phyloP scores from a whole-genome alignment of 1,140 invertebrate genomes.

The Trachymyrmex cornetzi region DNA sequence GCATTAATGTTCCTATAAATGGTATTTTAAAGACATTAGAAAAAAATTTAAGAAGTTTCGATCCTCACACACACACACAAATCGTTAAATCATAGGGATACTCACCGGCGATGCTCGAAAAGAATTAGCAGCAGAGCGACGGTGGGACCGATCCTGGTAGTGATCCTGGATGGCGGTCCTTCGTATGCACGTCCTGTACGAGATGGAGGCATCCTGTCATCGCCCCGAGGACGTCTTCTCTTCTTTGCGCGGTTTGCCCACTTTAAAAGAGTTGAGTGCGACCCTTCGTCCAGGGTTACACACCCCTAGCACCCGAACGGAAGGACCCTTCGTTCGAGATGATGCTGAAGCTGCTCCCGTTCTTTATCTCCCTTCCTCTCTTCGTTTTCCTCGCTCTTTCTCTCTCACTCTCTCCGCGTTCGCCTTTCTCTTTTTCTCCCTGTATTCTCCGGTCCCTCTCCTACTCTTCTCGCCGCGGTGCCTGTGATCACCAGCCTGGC shows the following conservation, averaged over 20 bases:
- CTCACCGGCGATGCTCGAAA: constrained; percentile 82
- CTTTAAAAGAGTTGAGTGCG: constrained; percentile 77
- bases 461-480: constrained; percentile 76
- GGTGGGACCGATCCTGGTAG: constrained; percentile 72
- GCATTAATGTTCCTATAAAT: not conserved
- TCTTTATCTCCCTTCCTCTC: constrained; percentile 51
- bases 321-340: constrained; percentile 77
- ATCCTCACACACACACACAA: too few relatives aligned
- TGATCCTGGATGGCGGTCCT: constrained; percentile 79
- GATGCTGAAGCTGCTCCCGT: constrained; percentile 50
- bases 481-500: constrained; percentile 84
- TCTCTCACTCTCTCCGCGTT: constrained; percentile 29
- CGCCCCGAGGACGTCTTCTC: constrained; percentile 81
- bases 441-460: constrained; percentile 67
- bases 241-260: constrained; percentile 78
- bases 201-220: constrained; percentile 86
- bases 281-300: constrained; percentile 74
- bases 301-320: constrained; percentile 82
- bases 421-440: constrained; percentile 52
- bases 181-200: constrained; percentile 82
- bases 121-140: constrained; percentile 79
- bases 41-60: not conserved
- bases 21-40: not conserved
- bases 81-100: constrained; percentile 26
- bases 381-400: constrained; percentile 34